phyloP scores from a whole-genome alignment of 2,797 vertebrate genomes.

The Allobates femoralis region DNA sequence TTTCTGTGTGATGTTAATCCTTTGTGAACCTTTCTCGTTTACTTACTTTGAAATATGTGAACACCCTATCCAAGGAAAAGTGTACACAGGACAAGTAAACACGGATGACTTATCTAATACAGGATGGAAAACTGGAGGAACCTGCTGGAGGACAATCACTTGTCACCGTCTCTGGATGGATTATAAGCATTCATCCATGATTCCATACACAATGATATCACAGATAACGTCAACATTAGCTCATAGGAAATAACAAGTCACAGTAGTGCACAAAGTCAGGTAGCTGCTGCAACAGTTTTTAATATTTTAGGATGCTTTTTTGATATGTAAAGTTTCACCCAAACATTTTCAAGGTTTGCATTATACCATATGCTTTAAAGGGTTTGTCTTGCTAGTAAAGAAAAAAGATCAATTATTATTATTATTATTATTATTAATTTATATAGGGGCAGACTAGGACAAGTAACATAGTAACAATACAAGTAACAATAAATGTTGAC shows the following conservation, averaged over 20 bases:
- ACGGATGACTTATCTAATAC: background rate
- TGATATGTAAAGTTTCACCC: no score
- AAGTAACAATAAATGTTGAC: no score
- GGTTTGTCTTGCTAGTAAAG: no score
- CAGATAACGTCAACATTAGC: background rate
- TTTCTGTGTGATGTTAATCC: background rate
- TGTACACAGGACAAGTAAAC: background rate
- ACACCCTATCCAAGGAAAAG: background rate
- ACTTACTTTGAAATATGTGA: background rate
- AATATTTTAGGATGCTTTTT: background rate
- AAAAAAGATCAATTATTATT: no score
- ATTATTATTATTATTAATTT: no score
- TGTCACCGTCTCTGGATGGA: background rate
- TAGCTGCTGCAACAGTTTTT: background rate
- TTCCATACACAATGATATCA: background rate
- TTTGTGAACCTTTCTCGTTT: background rate
- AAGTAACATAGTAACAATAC: no score
- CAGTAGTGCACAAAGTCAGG: background rate
- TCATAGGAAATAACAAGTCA: background rate
- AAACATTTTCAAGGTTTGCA: no score
- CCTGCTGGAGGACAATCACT: constrained; percentile 12
- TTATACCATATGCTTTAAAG: no score
- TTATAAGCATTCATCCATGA: background rate
- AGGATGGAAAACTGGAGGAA: constrained; percentile 17
- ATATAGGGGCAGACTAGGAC: no score